Conservation (phyloP, 64 coral and sea anemone species). For the Montipora efflorescens region DNA sequence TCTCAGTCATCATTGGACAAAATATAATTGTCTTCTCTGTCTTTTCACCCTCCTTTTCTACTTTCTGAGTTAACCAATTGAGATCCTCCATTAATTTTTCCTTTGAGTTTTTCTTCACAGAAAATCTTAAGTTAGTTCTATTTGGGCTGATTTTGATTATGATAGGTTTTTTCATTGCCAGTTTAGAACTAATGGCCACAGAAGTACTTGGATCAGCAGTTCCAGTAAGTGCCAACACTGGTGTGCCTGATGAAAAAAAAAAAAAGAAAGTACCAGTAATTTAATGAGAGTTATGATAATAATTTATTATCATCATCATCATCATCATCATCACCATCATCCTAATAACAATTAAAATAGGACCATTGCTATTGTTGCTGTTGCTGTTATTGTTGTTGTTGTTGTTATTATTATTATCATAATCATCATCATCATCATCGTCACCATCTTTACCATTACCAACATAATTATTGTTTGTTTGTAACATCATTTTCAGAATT, state of each 20-base stretch:
- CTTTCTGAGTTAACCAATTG: background rate
- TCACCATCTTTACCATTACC: no score
- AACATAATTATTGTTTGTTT: no score
- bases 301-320: no score
- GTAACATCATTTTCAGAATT: no score
- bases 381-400: no score
- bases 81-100: background rate
- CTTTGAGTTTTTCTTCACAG: background rate
- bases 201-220: slow-evolving; percentile 52
- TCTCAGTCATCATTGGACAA: slow-evolving; percentile 15
- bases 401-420: no score
- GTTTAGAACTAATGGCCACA: background rate
- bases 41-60: background rate
- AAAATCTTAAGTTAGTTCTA: slow-evolving; percentile 24
- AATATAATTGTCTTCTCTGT: background rate
- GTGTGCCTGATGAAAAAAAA: slow-evolving; percentile 35
- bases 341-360: no score
- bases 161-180: slow-evolving; percentile 5
- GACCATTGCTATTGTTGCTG: no score
- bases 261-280: no score
- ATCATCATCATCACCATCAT: no score
- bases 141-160: slow-evolving; percentile 7
- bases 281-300: no score
- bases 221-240: slow-evolving; percentile 48
- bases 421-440: no score